Evolutionary conservation across 2,888 invertebrate genomes (phyloP).

Genomic region (Philonicus albiceps): DNA sequence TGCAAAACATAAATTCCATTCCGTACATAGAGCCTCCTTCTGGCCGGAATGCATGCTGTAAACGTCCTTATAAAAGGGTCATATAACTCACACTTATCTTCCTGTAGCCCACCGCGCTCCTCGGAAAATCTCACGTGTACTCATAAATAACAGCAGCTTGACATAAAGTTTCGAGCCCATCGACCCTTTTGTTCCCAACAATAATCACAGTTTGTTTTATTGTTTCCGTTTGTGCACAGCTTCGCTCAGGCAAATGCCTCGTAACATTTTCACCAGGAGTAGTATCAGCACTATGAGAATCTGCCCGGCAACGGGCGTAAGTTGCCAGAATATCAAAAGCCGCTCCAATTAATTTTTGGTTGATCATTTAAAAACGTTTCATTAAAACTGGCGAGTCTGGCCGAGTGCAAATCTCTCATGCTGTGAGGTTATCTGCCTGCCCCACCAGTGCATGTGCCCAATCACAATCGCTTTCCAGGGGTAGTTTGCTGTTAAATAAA

Average conservation of each 20-base stretch:
- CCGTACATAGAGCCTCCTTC: not conserved
- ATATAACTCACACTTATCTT: not conserved
- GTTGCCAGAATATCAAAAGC: not conserved
- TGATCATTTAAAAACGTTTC: not conserved
- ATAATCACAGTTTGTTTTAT: not conserved
- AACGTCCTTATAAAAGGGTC: not conserved
- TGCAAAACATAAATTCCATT: not conserved
- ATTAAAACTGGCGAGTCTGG: not conserved
- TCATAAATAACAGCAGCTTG: not conserved
- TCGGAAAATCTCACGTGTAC: not conserved
- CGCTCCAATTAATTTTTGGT: not conserved
- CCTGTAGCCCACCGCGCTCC: not conserved
- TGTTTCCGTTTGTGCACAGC: not conserved
- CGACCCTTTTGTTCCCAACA: not conserved
- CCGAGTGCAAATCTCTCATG: not conserved
- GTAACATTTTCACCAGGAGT: not conserved
- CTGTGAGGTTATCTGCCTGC: not conserved
- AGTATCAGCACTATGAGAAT: not conserved
- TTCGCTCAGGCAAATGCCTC: not conserved
- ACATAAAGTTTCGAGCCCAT: not conserved
- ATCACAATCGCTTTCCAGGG: not conserved
- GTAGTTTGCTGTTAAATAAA: not conserved
- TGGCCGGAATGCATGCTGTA: not conserved
- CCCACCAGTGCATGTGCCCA: not conserved
- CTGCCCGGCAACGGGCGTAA: not conserved